A percentile compares a stretch with the other conserved stretches of the same genome.
These are phyloP conservation scores for Lamellibrachia satsuma DNA, from an alignment of 2,888 invertebrate species.

Conservation along the genomic window DNA sequence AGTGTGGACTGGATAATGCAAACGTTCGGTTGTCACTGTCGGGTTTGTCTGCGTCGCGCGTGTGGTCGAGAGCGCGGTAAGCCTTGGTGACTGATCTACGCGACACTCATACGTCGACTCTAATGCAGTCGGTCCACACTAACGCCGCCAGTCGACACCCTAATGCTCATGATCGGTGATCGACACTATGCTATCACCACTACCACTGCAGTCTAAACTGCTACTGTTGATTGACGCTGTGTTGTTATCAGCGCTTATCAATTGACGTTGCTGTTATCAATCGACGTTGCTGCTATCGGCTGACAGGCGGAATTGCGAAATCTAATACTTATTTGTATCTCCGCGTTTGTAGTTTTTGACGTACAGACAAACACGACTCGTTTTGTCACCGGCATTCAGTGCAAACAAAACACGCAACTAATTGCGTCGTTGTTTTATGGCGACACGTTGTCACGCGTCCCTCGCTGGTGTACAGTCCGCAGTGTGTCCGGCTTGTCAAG, in stretches of 20 bases:
- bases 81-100: not conserved
- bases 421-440: not conserved
- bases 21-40: not conserved
- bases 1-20: not conserved
- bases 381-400: not conserved
- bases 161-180: not conserved
- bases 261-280: not conserved
- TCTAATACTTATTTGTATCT: not conserved
- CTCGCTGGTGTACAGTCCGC: not conserved
- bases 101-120: not conserved
- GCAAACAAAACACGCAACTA: not conserved
- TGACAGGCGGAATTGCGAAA: not conserved
- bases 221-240: not conserved
- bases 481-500: not conserved
- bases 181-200: not conserved
- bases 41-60: not conserved
- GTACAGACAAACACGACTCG: not conserved
- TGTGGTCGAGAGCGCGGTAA: not conserved
- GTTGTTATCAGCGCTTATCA: not conserved
- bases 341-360: not conserved
- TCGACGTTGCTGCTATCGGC: not conserved
- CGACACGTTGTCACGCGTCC: not conserved
- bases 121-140: not conserved
- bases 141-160: not conserved
- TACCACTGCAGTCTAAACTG: not conserved